Percentiles rank a stretch among this genome's conserved stretches.
phyloP scores from a whole-genome alignment of 1,140 invertebrate genomes.

The Drosophila truncata region DNA sequence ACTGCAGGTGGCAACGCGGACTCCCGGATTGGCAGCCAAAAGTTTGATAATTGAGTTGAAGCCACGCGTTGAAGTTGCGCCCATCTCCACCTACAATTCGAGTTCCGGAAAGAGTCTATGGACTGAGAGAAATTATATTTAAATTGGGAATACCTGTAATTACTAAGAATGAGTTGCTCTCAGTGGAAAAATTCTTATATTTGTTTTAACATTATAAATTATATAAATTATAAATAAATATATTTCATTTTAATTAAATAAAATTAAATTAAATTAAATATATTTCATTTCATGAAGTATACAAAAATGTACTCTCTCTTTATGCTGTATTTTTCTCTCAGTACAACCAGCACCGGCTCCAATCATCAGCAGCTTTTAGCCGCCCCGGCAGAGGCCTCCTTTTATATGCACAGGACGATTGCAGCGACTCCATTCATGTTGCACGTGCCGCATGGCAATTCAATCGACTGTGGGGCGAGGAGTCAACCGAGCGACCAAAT shows the following conservation, averaged over 20 bases:
- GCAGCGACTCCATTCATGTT: constrained; percentile 41
- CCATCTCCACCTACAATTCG: constrained; percentile 6
- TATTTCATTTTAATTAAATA: too few species aligned
- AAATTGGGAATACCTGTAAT: not conserved
- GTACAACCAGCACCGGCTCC: constrained; percentile 7
- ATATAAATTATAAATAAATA: too few species aligned
- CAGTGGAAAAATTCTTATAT: too few species aligned
- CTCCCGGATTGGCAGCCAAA: constrained; percentile 69
- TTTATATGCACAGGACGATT: constrained; percentile 46
- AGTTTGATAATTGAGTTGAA: constrained; percentile 82
- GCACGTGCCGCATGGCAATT: constrained; percentile 69
- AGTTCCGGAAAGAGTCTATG: not conserved
- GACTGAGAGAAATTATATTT: constrained; percentile 1
- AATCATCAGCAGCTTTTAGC: constrained; percentile 71
- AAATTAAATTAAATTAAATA: too few species aligned
- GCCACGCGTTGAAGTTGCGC: constrained; percentile 56
- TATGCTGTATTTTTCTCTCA: not conserved
- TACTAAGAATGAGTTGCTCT: not conserved
- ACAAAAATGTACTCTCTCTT: too few species aligned
- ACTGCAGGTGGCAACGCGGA: constrained; percentile 30
- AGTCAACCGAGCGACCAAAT: constrained; percentile 46
- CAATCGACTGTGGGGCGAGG: constrained; percentile 56
- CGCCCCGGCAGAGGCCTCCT: constrained; percentile 58
- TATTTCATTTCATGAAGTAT: too few species aligned
- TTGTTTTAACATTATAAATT: too few species aligned